Evolutionary conservation across 2,797 vertebrate species (phyloP), one percentile per base, ranked within the genome.

Genomic region (Pempheris klunzingeri): DNA sequence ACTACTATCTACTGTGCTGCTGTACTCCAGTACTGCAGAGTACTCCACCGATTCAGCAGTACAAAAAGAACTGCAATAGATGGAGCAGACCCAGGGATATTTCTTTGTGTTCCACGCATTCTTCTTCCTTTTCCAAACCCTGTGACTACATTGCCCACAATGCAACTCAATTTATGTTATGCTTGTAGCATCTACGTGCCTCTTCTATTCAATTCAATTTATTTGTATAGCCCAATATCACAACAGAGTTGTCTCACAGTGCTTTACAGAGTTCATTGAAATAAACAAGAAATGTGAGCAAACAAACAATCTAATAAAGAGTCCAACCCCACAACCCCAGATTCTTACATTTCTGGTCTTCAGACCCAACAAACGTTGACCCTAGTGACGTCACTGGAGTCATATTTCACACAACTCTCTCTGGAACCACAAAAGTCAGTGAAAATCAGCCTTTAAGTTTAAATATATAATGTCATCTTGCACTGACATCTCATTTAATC

Each of bases 401-500:
- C 32, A 22, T 17, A 57, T 53, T 43, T 46, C n/a, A 30, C 15
- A 11, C 55, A 57, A n/a, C 34, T 36, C 41, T n/a, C 11, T 43
- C 24, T 20, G 38, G 50, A 66, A 38, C 5, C 28, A 67, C 52
- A 52, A 26, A 49, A 18, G 30, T 32, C 30, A 32, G 6, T 32
- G 4, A 32, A 6, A 32, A 32, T 32, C 30, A 32, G 20, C 7
- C 14, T 53, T 71, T 10, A 24, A 24, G 4, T 77, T 52, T 28
- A 59, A 71, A 54, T 46, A 69, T 49, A 75, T 75, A 61, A 78
- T 66, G 34, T 41, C 49, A 81, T 84, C 44, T 61, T 17, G 53
- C 47, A 47, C 38, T 47, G 32, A 66, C 54, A 77, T 74, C 55
- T 26, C 43, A 58, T 79, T 64, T 64, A 59, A 85, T 85, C 70